Base-by-base conservation (phyloP, 2,888 invertebrate genomes). In the Onthophagus sagittarius region DNA sequence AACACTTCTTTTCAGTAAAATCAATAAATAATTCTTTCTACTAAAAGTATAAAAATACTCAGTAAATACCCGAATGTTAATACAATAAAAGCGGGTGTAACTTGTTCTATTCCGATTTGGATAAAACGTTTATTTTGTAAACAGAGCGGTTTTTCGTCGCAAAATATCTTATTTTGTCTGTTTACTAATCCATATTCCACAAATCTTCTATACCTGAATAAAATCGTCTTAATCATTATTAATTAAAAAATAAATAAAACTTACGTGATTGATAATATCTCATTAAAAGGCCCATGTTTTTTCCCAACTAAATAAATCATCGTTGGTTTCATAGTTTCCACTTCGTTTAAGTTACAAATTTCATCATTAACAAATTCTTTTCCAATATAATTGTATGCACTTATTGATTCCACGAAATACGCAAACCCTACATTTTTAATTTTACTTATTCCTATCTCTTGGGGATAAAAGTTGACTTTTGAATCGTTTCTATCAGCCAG, bases 401-500 rank as follows among this genome's bases (percentile, higher is more conserved):
- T 85, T 23, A 85, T 82, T 0, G 84, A 81, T 77, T 88, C 88
- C 0, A 86, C 85, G 73, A 88, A 88, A 75, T 86, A 89, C 0
- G 89, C 89, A 75, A 85, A 89, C 0, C 87, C 87, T 84, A 87
- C 88, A 0, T 78, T 75, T 76, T 85, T 85, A 0, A 88, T 80
- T 77, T 80, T 84, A 0, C 83, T 83, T 5, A 88, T 81, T 2
- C 88, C 88, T 39, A 82, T 82, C 15, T 76, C 76, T 31, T 78
- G 76, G 0, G 70, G 70, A 15, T 75, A 71, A 76, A 75, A 80
- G 33, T 77, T 65, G 13, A 77, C 70, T 65, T 69, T 67, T 9
- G 75, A 71, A 7, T 74, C 70, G 32, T 76, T 74, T n/a, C 11
- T 63, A 4, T 72, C 39, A 23, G 75, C 72, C 72, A 74, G 53